Conservation (phyloP, 2,797 vertebrate species). For the Eurystomus glaucurus region DNA sequence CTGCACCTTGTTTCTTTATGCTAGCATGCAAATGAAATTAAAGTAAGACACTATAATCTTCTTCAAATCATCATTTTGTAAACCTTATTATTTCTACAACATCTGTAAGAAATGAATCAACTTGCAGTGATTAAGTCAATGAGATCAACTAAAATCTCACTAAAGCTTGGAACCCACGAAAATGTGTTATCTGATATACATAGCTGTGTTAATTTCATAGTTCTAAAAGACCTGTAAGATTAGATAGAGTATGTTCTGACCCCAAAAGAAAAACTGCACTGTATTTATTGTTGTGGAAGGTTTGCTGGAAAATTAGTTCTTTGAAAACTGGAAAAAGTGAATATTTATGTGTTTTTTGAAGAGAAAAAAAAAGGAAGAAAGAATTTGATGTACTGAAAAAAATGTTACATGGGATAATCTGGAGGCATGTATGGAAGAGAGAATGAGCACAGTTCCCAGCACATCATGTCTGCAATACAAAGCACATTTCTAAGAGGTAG, state of each 20-base stretch:
- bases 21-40: not conserved
- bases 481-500: not conserved
- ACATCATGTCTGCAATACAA: not conserved
- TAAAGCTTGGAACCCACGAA: not conserved
- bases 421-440: not conserved
- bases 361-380: rapidly evolving
- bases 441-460: not conserved
- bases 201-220: not conserved
- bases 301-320: not conserved
- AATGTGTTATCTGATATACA: not conserved
- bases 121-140: not conserved
- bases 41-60: not conserved
- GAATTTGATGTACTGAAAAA: not conserved
- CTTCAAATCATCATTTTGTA: not conserved
- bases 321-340: not conserved
- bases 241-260: not conserved
- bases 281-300: not conserved
- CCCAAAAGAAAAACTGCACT: not conserved
- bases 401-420: not conserved
- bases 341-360: rapidly evolving
- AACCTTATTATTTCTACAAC: not conserved
- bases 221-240: not conserved
- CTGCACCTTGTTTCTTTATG: not conserved
- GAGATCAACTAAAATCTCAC: not conserved
- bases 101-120: not conserved